Evolutionary conservation across 2,888 invertebrate species (phyloP), one percentile per base, ranked within the genome.

Genomic region (Neria commutata): DNA sequence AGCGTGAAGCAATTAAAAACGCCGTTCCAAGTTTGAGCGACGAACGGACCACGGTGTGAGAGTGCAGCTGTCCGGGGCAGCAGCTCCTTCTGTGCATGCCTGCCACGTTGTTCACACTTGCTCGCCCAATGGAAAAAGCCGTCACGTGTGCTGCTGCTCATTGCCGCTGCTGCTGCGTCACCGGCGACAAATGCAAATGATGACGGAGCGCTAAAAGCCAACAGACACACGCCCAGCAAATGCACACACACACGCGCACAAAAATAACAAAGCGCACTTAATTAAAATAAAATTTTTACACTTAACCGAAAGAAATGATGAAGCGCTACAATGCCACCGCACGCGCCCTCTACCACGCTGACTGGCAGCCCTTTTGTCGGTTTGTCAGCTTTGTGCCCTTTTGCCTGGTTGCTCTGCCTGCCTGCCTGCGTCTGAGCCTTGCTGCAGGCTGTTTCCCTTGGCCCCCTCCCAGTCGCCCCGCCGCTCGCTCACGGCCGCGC

Each of bases 211-310:
- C 37, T 8, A 37, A 37, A 37, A 37, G 11, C 4, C 37, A n/a
- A 21, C 14, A 42, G 19, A 42, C 37, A 37, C n/a, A 37, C n/a
- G n/a, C 37, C 8, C 37, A 37, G n/a, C 8, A 37, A 14, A 37
- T n/a, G n/a, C 4, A 37, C n/a, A 42, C 4, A 42, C 42, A 42
- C 42, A 42, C 17, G 42, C 42, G 3, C 5, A 17, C 42, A 42
- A 19, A 42, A 42, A 42, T 42, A 42, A 42, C 42, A 42, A 42
- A 42, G 42, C 42, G 42, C 42, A 42, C 21, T 42, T 42, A 42
- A 42, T 42, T 42, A 42, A 42, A 42, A 42, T 42, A 42, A 42
- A 42, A 42, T 42, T 42, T 42, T 19, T 42, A 19, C 42, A 42
- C 42, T 42, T 42, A 17, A 17, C 14, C 5, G 3, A 17, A 42